Percentiles rank a stretch among this genome's conserved stretches.
phyloP scores from a whole-genome alignment of 2,797 vertebrate species.

The Sebastes goodei region DNA sequence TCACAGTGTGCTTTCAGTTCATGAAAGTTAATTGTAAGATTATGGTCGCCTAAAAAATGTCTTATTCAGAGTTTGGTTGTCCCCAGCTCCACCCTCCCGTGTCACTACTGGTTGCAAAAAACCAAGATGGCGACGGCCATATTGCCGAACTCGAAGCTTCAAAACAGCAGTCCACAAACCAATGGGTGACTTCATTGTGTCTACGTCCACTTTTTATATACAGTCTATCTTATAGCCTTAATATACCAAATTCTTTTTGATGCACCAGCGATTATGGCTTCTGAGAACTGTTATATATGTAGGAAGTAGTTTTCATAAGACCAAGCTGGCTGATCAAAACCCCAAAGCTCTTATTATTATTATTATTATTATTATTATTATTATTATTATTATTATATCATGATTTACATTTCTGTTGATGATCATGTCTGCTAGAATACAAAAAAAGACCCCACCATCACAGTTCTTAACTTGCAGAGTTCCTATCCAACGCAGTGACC shows the following conservation, averaged over 20 bases:
- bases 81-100: too few species aligned
- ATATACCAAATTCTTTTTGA: neutral
- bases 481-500: conserved; percentile 13
- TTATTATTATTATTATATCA: neutral
- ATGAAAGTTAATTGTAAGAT: too few species aligned
- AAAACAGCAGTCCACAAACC: too few species aligned
- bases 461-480: neutral
- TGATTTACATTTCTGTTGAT: neutral
- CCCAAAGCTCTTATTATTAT: neutral
- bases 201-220: too few species aligned
- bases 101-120: too few species aligned
- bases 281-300: neutral
- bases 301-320: neutral
- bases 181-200: too few species aligned
- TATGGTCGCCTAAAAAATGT: too few species aligned
- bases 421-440: neutral
- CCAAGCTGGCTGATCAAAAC: neutral
- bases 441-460: neutral
- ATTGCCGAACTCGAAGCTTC: too few species aligned
- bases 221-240: neutral
- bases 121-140: too few species aligned
- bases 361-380: neutral
- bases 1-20: too few species aligned
- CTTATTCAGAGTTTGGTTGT: too few species aligned
- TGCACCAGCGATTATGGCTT: neutral